Conservation (phyloP, 2,113 vertebrate species). For the Pavo muticus region DNA sequence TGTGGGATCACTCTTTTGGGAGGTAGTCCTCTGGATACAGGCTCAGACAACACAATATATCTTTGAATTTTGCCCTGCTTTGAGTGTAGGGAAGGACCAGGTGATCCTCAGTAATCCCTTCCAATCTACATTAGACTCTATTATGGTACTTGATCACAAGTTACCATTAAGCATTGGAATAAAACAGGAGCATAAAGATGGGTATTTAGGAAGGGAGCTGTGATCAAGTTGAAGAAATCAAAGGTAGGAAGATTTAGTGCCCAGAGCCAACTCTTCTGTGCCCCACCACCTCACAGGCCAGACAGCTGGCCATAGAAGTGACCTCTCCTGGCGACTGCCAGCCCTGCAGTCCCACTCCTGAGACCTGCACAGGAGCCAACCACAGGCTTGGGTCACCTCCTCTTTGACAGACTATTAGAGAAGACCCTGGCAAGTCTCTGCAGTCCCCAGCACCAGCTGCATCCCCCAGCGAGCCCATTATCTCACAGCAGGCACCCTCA, state of each 20-base stretch:
- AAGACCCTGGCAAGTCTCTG: neutral
- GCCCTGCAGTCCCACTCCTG: neutral
- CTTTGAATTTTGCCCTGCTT: neutral
- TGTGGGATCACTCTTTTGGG: neutral
- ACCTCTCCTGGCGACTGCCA: slow-evolving; percentile 62
- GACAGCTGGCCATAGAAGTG: slow-evolving; percentile 9
- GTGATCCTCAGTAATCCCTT: neutral
- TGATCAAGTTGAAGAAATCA: neutral
- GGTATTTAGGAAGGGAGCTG: neutral
- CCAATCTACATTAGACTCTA: neutral
- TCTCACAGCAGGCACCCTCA: neutral
- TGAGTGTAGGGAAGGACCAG: neutral
- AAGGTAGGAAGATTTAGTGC: neutral
- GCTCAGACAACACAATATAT: accelerated
- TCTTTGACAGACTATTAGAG: accelerated
- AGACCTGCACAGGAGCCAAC: neutral
- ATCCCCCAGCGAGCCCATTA: neutral
- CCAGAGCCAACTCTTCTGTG: neutral
- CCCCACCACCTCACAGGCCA: accelerated
- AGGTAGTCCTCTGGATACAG: neutral
- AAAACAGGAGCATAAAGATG: neutral
- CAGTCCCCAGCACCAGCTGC: neutral
- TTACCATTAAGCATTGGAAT: neutral
- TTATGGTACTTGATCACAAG: neutral
- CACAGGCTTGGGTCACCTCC: neutral